phyloP scores from a whole-genome alignment of 2,888 invertebrate species.

The Germaria angustata region DNA sequence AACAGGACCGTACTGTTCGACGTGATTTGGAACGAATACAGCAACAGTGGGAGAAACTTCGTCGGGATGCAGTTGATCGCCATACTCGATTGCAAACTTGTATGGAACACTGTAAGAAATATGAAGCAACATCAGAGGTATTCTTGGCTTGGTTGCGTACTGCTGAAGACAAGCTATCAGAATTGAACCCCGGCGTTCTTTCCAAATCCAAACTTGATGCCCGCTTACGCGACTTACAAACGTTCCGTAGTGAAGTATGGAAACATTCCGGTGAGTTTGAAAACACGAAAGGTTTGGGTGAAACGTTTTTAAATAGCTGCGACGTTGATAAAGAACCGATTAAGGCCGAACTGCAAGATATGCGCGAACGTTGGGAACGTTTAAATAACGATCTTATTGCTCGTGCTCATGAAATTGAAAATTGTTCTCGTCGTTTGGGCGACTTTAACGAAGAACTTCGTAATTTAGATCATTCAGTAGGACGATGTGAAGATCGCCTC shows the following conservation, averaged over 20 bases:
- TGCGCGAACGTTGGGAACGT: conserved; percentile 94
- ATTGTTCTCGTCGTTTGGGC: conserved; percentile 88
- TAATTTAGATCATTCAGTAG: conserved; percentile 91
- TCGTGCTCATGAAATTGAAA: conserved; percentile 83
- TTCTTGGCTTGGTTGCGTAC: conserved; percentile 94
- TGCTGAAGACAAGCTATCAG: conserved; percentile 91
- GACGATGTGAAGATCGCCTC: conserved; percentile 93
- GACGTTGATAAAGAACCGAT: conserved; percentile 95
- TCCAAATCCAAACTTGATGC: conserved; percentile 92
- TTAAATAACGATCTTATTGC: conserved; percentile 87
- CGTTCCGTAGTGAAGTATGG: conserved; percentile 95
- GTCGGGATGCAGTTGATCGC: conserved; percentile 92
- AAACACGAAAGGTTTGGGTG: conserved; percentile 91
- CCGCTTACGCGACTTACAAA: conserved; percentile 92
- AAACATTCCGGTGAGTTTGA: conserved; percentile 96
- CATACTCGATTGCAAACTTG: conserved; percentile 93
- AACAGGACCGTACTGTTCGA: conserved; percentile 83
- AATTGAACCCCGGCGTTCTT: conserved; percentile 88
- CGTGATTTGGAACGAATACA: conserved; percentile 93
- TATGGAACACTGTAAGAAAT: conserved; percentile 95
- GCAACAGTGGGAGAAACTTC: conserved; percentile 94
- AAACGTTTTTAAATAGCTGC: conserved; percentile 92
- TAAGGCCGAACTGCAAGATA: conserved; percentile 87
- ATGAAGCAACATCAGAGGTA: conserved; percentile 89
- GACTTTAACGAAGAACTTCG: conserved; percentile 92